A percentile compares a stretch with the other conserved stretches of the same genome.
These are phyloP conservation scores for Gnatocerus cornutus DNA, from an alignment of 2,888 invertebrate species.

Conservation along the genomic window DNA sequence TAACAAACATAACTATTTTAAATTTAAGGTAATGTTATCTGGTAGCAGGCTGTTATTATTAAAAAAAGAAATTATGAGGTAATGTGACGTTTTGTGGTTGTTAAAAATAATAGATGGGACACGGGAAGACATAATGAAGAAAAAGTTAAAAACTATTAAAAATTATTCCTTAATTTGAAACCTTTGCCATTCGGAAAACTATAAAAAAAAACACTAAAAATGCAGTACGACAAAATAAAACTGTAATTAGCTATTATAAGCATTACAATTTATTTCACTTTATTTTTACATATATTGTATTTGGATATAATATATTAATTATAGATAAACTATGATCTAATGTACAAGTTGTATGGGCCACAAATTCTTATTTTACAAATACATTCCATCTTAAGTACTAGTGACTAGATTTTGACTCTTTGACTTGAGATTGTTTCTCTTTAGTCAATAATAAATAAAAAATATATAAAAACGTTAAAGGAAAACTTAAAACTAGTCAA, in stretches of 20 bases:
- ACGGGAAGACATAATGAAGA: too few relatives aligned
- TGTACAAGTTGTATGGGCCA: slow-evolving; percentile 46
- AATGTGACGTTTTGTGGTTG: too few relatives aligned
- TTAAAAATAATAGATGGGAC: too few relatives aligned
- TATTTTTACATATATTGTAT: slow-evolving; percentile 37
- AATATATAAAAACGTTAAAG: slow-evolving; percentile 17
- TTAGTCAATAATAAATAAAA: slow-evolving; percentile 34
- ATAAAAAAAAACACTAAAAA: too few relatives aligned
- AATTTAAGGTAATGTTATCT: too few relatives aligned
- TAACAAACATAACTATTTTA: too few relatives aligned
- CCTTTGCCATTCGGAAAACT: too few relatives aligned
- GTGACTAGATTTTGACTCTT: slow-evolving; percentile 52
- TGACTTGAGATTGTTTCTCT: slow-evolving; percentile 40
- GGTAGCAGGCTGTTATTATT: too few relatives aligned
- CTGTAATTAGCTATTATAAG: slow-evolving; percentile 37
- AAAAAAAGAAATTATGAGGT: too few relatives aligned
- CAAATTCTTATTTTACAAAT: slow-evolving; percentile 45
- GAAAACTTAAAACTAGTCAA: slow-evolving; percentile 53
- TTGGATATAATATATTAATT: slow-evolving; percentile 34
- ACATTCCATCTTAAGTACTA: slow-evolving; percentile 49
- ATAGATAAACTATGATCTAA: slow-evolving; percentile 43
- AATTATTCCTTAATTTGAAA: too few relatives aligned
- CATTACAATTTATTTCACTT: slow-evolving; percentile 44
- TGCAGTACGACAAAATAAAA: neutral
- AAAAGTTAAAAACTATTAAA: too few relatives aligned